A percentile compares a stretch with the other conserved stretches of the same genome.
Conservation (phyloP, 2,888 invertebrate genomes). For the Watsonalla binaria region DNA sequence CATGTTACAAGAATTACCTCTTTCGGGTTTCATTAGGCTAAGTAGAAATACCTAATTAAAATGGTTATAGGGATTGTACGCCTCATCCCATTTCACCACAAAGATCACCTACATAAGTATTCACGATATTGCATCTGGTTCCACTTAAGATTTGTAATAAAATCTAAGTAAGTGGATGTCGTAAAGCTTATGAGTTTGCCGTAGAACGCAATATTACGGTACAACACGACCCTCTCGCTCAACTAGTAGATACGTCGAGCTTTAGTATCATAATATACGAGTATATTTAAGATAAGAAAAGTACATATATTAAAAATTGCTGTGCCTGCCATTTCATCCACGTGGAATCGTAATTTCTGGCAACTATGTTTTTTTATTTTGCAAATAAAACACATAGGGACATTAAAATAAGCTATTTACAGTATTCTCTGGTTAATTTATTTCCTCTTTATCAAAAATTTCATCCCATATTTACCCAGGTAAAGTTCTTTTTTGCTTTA, state of each 20-base stretch:
- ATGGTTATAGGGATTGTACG: not conserved
- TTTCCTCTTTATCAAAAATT: too few relatives aligned
- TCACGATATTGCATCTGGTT: constrained; percentile 34
- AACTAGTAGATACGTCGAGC: constrained; percentile 15
- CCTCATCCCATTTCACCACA: constrained; percentile 1
- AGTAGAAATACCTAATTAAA: not conserved
- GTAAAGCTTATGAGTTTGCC: constrained; percentile 49
- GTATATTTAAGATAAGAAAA: not conserved
- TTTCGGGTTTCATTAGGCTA: too few relatives aligned
- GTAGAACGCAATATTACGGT: constrained; percentile 42
- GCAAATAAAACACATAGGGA: too few relatives aligned
- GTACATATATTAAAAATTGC: too few relatives aligned
- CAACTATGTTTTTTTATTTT: too few relatives aligned
- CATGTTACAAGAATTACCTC: too few relatives aligned
- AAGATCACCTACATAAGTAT: constrained; percentile 8
- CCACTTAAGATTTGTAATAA: constrained; percentile 42
- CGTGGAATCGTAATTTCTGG: too few relatives aligned
- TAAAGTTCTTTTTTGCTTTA: too few relatives aligned
- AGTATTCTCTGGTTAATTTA: too few relatives aligned
- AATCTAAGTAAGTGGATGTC: constrained; percentile 47
- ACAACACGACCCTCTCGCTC: constrained; percentile 35
- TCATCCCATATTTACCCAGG: too few relatives aligned
- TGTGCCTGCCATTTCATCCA: too few relatives aligned
- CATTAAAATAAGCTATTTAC: too few relatives aligned
- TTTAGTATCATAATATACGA: not conserved